Evolutionary conservation across 2,113 vertebrate species (phyloP), one percentile per base, ranked within the genome.

Genomic region (Hystrix cristata): DNA sequence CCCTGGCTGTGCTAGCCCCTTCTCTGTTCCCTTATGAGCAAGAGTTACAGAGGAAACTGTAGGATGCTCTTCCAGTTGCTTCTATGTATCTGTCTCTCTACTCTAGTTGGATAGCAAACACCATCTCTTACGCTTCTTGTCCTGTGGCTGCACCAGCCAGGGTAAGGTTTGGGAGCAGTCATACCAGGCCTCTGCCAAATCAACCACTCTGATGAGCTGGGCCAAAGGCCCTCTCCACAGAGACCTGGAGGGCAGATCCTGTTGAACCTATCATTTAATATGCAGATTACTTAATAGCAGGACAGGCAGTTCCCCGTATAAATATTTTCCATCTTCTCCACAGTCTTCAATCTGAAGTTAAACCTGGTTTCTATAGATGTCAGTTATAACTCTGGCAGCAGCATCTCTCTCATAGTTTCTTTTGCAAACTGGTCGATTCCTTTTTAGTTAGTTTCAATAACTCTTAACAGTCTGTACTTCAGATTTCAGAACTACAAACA

Each of bases 371-470:
- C 87, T 92, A 13, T 29, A 55, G 74, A 83, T 4, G 29, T 64
- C 91, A 90, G 23, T 87, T 86, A 87, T 27, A 51, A 51, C 64
- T 55, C 34, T 74, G 81, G 53, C 29, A 57, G 46, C 4, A 72
- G 83, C 64, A 59, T 6, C 82, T 67, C 57, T 93, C 79, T 88
- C 55, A 27, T 1, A 38, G 27, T 78, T 91, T 83, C 84, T 87
- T 94, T 79, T 83, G 53, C 38, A 96, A 83, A 76, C 62, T 14
- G 14, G 48, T 69, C 83, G 85, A 23, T 93, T 96, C 62, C 53
- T 94, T 92, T 72, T 83, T 79, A 31, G 89, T 83, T 57, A 57
- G 29, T 90, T 95, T 83, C 76, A 86, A 92, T 65, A 90, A 62
- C 51, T 21, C 48, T 13, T 53, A 64, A 46, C 2, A 62, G 18